phyloP scores from a whole-genome alignment of 2,797 vertebrate genomes.

The Dendrocincla fuliginosa region DNA sequence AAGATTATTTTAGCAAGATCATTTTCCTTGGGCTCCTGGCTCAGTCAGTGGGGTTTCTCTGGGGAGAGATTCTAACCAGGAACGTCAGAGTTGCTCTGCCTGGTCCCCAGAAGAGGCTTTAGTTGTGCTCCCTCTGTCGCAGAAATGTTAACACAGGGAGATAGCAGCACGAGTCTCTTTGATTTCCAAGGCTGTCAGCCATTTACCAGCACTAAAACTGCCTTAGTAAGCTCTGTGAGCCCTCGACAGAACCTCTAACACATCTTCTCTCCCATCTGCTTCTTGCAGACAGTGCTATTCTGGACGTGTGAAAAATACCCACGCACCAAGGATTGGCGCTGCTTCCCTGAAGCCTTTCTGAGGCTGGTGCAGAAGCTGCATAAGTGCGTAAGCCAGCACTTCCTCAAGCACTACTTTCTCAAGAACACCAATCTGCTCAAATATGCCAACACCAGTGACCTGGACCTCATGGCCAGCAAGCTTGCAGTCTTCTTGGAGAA shows the following conservation, averaged over 20 bases:
- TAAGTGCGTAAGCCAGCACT: slow-evolving; percentile 83
- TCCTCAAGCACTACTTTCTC: slow-evolving; percentile 83
- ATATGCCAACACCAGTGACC: slow-evolving; percentile 74
- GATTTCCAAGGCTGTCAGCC: neutral
- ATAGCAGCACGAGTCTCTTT: neutral
- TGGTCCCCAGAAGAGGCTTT: neutral
- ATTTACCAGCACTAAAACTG: slow-evolving; percentile 14
- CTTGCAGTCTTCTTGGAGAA: slow-evolving; percentile 79
- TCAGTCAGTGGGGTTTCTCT: neutral
- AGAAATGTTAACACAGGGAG: neutral
- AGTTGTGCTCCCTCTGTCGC: neutral
- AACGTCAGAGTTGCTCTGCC: neutral
- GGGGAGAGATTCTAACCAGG: neutral
- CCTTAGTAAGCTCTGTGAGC: slow-evolving; percentile 42
- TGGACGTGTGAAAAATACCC: slow-evolving; percentile 88
- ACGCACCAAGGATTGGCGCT: slow-evolving; percentile 77
- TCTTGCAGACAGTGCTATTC: slow-evolving; percentile 81
- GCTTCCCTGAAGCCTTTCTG: slow-evolving; percentile 74
- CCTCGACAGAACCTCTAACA: slow-evolving; percentile 48
- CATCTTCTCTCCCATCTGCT: slow-evolving; percentile 17
- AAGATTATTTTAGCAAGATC: neutral
- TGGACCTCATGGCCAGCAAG: slow-evolving; percentile 78
- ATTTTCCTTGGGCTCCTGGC: neutral
- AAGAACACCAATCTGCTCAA: slow-evolving; percentile 82
- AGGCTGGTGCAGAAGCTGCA: slow-evolving; percentile 81